phyloP scores from a whole-genome alignment of 1,140 invertebrate genomes.

The Spodoptera frugiperda region DNA sequence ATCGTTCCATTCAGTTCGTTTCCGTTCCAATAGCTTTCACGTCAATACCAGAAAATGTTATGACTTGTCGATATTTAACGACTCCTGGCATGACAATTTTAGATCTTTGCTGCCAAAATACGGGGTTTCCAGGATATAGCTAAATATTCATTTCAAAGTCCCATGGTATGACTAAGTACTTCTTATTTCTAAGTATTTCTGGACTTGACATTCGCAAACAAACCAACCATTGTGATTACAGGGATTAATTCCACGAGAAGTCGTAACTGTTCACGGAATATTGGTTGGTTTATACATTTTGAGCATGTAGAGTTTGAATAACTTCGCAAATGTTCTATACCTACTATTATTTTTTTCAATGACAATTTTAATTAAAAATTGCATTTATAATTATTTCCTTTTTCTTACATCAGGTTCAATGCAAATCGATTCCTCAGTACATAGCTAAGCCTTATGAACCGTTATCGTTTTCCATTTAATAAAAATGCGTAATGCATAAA shows the following conservation, averaged over 20 bases:
- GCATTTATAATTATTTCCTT: not conserved
- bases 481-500: constrained; percentile 27
- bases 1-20: constrained; percentile 34
- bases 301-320: not conserved
- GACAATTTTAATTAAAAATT: too few relatives aligned
- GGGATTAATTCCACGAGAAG: too few relatives aligned
- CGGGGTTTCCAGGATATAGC: not conserved
- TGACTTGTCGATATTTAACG: constrained; percentile 39
- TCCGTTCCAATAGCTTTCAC: constrained; percentile 32
- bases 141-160: not conserved
- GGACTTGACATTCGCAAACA: too few relatives aligned
- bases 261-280: too few relatives aligned
- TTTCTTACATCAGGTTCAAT: not conserved
- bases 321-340: not conserved
- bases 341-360: not conserved
- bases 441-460: not conserved
- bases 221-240: too few relatives aligned
- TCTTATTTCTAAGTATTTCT: too few relatives aligned
- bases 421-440: not conserved
- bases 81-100: constrained; percentile 11
- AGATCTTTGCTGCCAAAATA: not conserved
- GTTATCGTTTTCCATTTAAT: constrained; percentile 10
- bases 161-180: not conserved
- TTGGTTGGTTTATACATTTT: not conserved
- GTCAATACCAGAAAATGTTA: constrained; percentile 36